A percentile compares a stretch with the other conserved stretches of the same genome.
Evolutionary conservation across 2,888 invertebrate genomes (phyloP).

Genomic region (Drosophila macrothrix): DNA sequence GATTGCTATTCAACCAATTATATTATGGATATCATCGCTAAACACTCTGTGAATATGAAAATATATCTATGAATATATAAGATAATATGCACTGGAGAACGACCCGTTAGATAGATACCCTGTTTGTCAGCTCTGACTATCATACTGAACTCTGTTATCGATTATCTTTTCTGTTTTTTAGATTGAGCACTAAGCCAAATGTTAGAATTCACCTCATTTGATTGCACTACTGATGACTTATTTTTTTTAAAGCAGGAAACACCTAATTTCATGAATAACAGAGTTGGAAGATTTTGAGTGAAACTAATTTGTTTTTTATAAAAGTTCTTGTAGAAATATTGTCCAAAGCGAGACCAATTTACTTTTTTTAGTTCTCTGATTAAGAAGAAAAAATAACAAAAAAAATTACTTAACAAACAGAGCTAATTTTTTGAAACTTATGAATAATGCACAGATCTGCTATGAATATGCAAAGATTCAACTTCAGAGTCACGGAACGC

Average conservation of each 20-base stretch:
- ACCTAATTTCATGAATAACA: not conserved
- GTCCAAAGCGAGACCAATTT: not conserved
- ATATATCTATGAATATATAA: conserved; percentile 4
- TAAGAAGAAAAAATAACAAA: not conserved
- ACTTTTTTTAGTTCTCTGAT: not conserved
- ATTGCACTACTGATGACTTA: not conserved
- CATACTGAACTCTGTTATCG: not conserved
- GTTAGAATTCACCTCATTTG: not conserved
- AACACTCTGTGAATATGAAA: conserved; percentile 27
- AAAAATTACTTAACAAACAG: not conserved
- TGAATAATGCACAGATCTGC: conserved; percentile 30
- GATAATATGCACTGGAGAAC: not conserved
- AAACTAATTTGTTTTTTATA: not conserved
- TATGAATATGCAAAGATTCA: conserved; percentile 13
- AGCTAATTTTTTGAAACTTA: conserved; percentile 8
- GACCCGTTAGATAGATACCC: not conserved
- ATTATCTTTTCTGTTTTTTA: not conserved
- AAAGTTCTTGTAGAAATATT: not conserved
- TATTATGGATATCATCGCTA: conserved; percentile 24
- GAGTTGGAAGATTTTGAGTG: not conserved
- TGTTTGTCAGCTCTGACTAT: not conserved
- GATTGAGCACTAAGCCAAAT: not conserved
- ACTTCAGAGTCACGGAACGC: conserved; percentile 31
- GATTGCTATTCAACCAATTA: conserved; percentile 19
- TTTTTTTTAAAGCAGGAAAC: not conserved